Evolutionary conservation across 2,888 invertebrate genomes (phyloP).

Genomic region (Nipponacmea schrenckii): DNA sequence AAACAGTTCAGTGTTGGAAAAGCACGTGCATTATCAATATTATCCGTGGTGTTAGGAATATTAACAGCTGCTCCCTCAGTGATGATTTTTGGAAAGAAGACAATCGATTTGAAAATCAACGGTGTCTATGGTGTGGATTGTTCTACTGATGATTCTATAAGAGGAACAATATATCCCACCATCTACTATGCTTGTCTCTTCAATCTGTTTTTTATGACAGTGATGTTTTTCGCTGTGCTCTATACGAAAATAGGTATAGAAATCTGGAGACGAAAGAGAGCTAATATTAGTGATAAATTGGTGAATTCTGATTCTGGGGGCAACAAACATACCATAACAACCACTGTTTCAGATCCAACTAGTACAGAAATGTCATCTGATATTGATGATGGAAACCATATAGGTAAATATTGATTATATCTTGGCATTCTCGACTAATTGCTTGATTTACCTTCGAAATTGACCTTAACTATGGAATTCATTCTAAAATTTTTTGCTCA

Average conservation of each 20-base stretch:
- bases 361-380: conserved; percentile 56
- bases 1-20: conserved; percentile 48
- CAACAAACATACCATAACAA: conserved; percentile 7
- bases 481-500: no score
- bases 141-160: conserved; percentile 56
- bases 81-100: conserved; percentile 52
- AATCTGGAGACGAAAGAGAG: conserved; percentile 52
- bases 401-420: not conserved
- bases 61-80: conserved; percentile 53
- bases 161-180: conserved; percentile 51
- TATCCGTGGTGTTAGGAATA: conserved; percentile 48
- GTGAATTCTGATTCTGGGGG: conserved; percentile 11
- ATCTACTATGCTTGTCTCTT: conserved; percentile 57
- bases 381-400: conserved; percentile 28
- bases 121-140: conserved; percentile 51
- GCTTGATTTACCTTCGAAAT: no score
- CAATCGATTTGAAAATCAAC: conserved; percentile 35
- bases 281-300: conserved; percentile 43
- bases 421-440: no score
- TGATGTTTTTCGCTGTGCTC: conserved; percentile 51
- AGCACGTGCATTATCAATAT: conserved; percentile 47
- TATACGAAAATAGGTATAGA: conserved; percentile 53
- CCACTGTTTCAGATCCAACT: conserved; percentile 39
- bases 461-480: no score
- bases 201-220: conserved; percentile 50